Conservation (phyloP, 2,888 invertebrate species). For the Chydorus sphaericus region DNA sequence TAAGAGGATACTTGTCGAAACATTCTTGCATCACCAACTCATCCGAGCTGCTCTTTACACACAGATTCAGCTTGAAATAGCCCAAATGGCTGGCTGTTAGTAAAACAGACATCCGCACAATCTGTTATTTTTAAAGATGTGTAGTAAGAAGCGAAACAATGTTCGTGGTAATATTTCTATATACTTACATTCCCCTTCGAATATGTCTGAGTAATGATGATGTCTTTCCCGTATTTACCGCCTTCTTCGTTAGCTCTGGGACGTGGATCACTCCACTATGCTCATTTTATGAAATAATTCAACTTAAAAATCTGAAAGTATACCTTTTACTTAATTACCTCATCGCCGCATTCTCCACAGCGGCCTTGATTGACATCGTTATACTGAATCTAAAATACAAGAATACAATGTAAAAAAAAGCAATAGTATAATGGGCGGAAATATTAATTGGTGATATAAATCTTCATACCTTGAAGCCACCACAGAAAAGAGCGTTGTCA, state of each 20-base stretch:
- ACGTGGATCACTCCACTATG: slow-evolving; percentile 24
- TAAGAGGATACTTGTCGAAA: slow-evolving; percentile 28
- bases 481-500: slow-evolving; percentile 39
- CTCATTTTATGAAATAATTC: too few species aligned
- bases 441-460: too few species aligned
- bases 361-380: slow-evolving; percentile 22
- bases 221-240: slow-evolving; percentile 14
- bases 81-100: slow-evolving; percentile 31
- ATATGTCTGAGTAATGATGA: slow-evolving; percentile 19
- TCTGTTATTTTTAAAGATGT: too few species aligned
- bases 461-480: slow-evolving; percentile 29
- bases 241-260: slow-evolving; percentile 27
- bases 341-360: slow-evolving; percentile 32
- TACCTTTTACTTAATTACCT: too few species aligned
- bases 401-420: background rate
- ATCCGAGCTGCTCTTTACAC: slow-evolving; percentile 15
- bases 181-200: slow-evolving; percentile 18
- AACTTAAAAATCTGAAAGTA: too few species aligned
- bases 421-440: background rate
- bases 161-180: background rate
- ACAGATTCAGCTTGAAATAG: slow-evolving; percentile 20
- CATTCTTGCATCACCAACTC: slow-evolving; percentile 37
- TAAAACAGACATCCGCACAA: slow-evolving; percentile 20
- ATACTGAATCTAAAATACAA: slow-evolving; percentile 5
- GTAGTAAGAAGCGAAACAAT: too few species aligned